Conservation (phyloP, 2,113 vertebrate species). For the Casuarius casuarius region DNA sequence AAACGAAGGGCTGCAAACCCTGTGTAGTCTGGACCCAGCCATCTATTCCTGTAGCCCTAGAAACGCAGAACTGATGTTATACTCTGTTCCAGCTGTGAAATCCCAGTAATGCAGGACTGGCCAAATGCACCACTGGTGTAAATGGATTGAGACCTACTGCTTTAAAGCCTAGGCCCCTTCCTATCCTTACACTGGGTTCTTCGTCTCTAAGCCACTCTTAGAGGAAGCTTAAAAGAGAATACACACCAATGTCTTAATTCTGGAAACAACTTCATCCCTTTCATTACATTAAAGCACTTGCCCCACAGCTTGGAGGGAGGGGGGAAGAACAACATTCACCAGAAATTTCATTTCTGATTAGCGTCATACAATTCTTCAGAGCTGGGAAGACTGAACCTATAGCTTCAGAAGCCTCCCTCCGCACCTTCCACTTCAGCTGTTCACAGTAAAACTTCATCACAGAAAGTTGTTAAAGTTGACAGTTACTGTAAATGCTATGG, state of each 20-base stretch:
- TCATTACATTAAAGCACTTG: not conserved
- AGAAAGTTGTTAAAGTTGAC: constrained; percentile 64
- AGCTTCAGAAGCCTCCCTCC: not conserved
- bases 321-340: not conserved
- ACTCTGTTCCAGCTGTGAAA: not conserved
- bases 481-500: constrained; percentile 56
- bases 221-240: not conserved
- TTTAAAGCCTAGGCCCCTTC: not conserved
- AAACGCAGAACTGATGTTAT: not conserved
- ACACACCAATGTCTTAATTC: not conserved
- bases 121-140: not conserved
- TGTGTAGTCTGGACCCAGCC: not conserved
- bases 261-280: not conserved
- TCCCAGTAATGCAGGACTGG: not conserved
- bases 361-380: not conserved
- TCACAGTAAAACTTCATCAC: constrained; percentile 67
- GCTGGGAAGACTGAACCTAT: not conserved
- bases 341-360: not conserved
- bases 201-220: not conserved
- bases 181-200: not conserved
- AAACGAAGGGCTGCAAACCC: not conserved
- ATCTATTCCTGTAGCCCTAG: not conserved
- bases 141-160: not conserved
- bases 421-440: not conserved
- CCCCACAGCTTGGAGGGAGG: not conserved